Conservation (phyloP, 2,888 invertebrate genomes). For the Caenorhabditis parvicauda region DNA sequence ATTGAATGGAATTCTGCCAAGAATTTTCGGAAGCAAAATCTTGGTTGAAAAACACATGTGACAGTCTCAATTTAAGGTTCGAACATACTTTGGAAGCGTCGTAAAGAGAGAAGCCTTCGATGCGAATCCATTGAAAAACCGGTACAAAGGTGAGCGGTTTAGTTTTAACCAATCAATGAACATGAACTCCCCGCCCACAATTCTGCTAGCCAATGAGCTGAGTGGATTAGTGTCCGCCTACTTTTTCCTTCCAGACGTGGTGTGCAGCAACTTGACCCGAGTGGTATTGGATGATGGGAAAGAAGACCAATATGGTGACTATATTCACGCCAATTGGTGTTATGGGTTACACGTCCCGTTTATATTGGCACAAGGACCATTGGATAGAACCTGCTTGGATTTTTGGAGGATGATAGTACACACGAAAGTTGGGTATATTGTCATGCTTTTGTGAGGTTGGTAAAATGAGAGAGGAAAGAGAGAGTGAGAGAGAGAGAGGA, state of each 20-base stretch:
- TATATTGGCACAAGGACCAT: constrained; percentile 22
- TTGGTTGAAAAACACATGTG: too few relatives aligned
- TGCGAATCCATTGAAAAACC: constrained; percentile 21
- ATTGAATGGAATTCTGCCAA: too few relatives aligned
- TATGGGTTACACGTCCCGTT: constrained; percentile 19
- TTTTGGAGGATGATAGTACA: constrained; percentile 30
- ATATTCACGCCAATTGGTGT: constrained; percentile 29
- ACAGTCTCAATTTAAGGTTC: too few relatives aligned
- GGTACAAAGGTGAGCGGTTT: constrained; percentile 18
- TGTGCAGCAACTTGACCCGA: constrained; percentile 23
- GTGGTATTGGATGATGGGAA: constrained; percentile 19
- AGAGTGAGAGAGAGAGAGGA: too few relatives aligned
- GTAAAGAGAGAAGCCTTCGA: constrained; percentile 23
- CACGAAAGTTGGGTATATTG: constrained; percentile 13
- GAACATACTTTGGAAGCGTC: constrained; percentile 16
- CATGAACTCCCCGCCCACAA: constrained; percentile 55
- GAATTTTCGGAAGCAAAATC: too few relatives aligned
- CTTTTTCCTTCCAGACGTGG: constrained; percentile 12
- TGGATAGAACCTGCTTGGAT: constrained; percentile 10
- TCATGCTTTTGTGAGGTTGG: constrained; percentile 31
- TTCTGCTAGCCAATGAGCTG: constrained; percentile 53
- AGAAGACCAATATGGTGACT: constrained; percentile 13
- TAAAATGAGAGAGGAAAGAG: too few relatives aligned
- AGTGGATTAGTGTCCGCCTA: neutral
- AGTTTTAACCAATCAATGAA: constrained; percentile 4